Evolutionary conservation across 2,797 vertebrate species (phyloP).

Genomic region (Cyclura pinguis): DNA sequence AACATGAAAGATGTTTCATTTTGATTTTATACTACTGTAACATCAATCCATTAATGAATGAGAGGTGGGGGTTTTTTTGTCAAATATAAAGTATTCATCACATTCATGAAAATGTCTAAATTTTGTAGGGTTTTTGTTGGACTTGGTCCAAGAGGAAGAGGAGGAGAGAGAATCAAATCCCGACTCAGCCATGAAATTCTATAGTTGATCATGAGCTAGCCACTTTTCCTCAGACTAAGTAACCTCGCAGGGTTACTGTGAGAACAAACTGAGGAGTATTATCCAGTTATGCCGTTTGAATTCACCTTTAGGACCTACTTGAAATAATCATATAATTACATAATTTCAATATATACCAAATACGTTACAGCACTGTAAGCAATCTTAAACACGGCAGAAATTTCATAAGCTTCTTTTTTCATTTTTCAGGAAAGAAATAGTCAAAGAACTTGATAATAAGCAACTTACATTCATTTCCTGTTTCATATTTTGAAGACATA

Average conservation of each 20-base stretch:
- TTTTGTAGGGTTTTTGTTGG: background rate
- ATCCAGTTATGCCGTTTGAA: background rate
- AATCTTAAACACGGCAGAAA: background rate
- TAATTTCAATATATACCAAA: too few species aligned
- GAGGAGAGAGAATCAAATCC: background rate
- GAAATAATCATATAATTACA: background rate
- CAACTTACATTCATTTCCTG: background rate
- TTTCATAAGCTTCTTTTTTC: background rate
- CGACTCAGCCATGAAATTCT: background rate
- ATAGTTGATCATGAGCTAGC: too few species aligned
- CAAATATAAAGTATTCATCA: background rate
- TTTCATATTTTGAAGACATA: background rate
- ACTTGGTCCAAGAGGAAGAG: background rate
- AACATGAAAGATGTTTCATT: background rate
- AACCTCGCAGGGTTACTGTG: background rate
- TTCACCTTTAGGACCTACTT: too few species aligned
- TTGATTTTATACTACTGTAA: background rate
- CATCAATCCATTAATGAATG: background rate
- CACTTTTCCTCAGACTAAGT: too few species aligned
- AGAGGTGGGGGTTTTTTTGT: background rate
- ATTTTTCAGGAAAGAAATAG: background rate
- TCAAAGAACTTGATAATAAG: background rate
- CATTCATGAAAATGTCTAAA: too few species aligned
- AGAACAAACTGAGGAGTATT: background rate
- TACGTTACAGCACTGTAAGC: background rate